phyloP scores from a whole-genome alignment of 2,797 vertebrate species.

The Uromys caudimaculatus region DNA sequence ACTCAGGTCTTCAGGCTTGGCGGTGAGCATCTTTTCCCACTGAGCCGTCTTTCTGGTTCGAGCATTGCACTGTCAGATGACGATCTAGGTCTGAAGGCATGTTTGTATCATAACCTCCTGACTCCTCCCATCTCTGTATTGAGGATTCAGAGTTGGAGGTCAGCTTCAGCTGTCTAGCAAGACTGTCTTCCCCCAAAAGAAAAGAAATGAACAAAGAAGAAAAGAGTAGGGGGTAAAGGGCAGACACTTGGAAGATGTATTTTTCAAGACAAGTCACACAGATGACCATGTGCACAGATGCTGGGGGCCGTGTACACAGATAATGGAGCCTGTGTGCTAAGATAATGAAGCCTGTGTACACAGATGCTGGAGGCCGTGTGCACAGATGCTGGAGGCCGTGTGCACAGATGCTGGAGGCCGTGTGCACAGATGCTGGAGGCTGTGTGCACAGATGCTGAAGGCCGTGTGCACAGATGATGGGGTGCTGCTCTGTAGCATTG shows the following conservation, averaged over 20 bases:
- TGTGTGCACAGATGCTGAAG: no score
- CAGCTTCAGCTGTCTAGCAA: background rate
- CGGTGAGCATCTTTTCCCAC: background rate
- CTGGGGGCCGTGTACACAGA: no score
- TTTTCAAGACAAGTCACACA: background rate
- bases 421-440: no score
- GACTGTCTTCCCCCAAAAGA: background rate
- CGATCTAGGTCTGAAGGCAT: background rate
- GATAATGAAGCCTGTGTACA: no score
- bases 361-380: no score
- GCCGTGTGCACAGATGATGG: no score
- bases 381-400: no score
- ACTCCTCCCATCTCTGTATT: background rate
- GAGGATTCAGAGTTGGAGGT: background rate
- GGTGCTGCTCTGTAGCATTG: background rate
- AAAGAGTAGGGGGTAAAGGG: background rate
- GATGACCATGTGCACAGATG: background rate
- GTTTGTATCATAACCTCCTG: background rate
- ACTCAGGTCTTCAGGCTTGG: background rate
- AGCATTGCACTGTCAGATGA: conserved; percentile 10
- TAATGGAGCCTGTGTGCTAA: no score
- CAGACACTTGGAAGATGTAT: background rate
- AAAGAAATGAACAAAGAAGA: background rate
- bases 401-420: background rate
- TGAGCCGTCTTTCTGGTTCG: background rate